Percentiles rank a stretch among this genome's conserved stretches.
Evolutionary conservation across 2,797 vertebrate genomes (phyloP).

Genomic region (Eutrigla gurnardus): DNA sequence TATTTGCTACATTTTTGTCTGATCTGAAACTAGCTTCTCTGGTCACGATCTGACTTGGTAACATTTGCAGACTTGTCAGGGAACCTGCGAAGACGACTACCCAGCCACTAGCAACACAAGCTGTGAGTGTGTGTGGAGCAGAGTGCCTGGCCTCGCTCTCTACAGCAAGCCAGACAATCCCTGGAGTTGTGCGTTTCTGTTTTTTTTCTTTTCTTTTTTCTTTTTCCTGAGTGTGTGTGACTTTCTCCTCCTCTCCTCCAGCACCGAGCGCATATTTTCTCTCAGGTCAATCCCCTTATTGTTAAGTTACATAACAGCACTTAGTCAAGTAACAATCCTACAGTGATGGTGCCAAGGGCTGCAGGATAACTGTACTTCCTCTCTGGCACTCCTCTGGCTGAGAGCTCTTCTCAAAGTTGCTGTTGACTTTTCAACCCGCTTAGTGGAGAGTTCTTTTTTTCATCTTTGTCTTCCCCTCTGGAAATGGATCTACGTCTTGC

Average conservation of each 20-base stretch:
- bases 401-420: conserved; percentile 69
- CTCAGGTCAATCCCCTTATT: conserved; percentile 69
- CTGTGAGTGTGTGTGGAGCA: conserved; percentile 11
- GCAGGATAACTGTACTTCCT: conserved; percentile 68
- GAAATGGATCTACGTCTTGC: conserved; percentile 47
- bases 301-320: conserved; percentile 74
- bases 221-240: conserved; percentile 19
- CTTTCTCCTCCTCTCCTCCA: conserved; percentile 48
- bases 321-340: conserved; percentile 66
- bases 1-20: conserved; percentile 31
- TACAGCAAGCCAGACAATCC: conserved; percentile 44
- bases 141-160: background rate
- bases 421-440: conserved; percentile 71
- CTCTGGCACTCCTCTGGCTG: conserved; percentile 54
- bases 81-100: conserved; percentile 46
- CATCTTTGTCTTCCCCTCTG: conserved; percentile 21
- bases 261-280: conserved; percentile 49
- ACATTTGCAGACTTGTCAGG: conserved; percentile 49
- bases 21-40: conserved; percentile 27
- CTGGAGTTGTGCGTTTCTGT: conserved; percentile 44
- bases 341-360: conserved; percentile 47
- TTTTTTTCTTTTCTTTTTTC: conserved; percentile 34
- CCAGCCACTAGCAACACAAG: conserved; percentile 24
- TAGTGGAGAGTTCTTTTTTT: conserved; percentile 18
- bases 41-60: conserved; percentile 42